A percentile compares a stretch with the other conserved stretches of the same genome.
These are phyloP conservation scores for Potamarius usumacintae DNA, from an alignment of 2,113 vertebrate species.

Conservation along the genomic window DNA sequence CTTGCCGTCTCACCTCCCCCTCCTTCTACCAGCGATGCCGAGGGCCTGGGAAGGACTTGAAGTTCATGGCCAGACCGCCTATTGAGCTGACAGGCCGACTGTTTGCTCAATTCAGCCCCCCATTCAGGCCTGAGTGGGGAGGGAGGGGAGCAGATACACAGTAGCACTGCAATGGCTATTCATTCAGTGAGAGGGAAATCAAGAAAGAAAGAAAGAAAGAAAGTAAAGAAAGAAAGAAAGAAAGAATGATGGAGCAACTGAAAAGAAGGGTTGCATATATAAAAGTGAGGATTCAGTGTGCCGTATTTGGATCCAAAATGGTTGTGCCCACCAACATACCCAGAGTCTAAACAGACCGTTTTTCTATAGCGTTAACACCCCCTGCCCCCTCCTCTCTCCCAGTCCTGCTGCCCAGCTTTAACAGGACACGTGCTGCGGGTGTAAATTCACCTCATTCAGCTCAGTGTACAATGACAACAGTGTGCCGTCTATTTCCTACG, in stretches of 20 bases:
- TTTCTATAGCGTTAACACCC: conserved; percentile 56
- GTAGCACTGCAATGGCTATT: conserved; percentile 72
- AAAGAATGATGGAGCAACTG: conserved; percentile 40
- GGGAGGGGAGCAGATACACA: conserved; percentile 62
- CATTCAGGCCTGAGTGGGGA: conserved; percentile 67
- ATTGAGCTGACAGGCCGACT: conserved; percentile 82
- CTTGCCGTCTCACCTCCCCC: conserved; percentile 56
- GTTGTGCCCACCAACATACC: conserved; percentile 68
- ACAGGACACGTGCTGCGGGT: conserved; percentile 71
- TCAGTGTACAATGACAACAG: conserved; percentile 66
- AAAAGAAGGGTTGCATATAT: conserved; percentile 62
- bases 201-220: conserved; percentile 47
- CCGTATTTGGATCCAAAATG: conserved; percentile 70
- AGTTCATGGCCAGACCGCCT: conserved; percentile 81
- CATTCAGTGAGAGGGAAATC: conserved; percentile 63
- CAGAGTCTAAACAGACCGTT: conserved; percentile 63
- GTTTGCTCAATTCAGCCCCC: conserved; percentile 77
- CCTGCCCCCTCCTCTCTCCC: conserved; percentile 61
- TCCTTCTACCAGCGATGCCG: conserved; percentile 66
- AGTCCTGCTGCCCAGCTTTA: conserved; percentile 61
- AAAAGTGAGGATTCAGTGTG: conserved; percentile 67
- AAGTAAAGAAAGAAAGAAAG: conserved; percentile 11
- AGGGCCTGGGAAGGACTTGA: conserved; percentile 78
- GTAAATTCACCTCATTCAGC: conserved; percentile 74
- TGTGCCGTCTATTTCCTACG: conserved; percentile 46